Evolutionary conservation across 2,888 invertebrate genomes (phyloP).

Genomic region (Celastrina argiolus): DNA sequence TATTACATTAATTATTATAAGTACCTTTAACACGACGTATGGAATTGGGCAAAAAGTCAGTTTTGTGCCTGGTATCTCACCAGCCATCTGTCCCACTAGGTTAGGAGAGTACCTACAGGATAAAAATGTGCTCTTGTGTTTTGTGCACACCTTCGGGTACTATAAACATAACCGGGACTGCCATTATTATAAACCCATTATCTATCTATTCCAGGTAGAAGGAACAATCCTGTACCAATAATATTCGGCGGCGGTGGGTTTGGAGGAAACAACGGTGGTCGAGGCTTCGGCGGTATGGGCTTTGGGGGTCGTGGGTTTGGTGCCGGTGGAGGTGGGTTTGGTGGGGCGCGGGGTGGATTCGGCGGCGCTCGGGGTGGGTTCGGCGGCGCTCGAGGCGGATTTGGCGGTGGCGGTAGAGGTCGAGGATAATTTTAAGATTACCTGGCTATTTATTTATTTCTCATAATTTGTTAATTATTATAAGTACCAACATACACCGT

Average conservation of each 20-base stretch:
- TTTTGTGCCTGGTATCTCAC: too few relatives aligned
- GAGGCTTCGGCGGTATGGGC: conserved; percentile 37
- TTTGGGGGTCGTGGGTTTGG: conserved; percentile 38
- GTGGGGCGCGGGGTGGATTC: conserved; percentile 42
- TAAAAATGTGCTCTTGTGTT: too few relatives aligned
- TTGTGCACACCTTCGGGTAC: too few relatives aligned
- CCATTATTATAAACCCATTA: conserved; percentile 22
- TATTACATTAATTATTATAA: too few relatives aligned
- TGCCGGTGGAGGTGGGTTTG: conserved; percentile 32
- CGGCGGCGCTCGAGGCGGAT: conserved; percentile 43
- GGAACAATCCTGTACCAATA: conserved; percentile 42
- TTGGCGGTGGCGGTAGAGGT: conserved; percentile 39
- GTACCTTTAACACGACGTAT: too few relatives aligned
- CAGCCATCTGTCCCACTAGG: too few relatives aligned
- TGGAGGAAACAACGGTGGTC: conserved; percentile 27
- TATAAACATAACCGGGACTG: neutral
- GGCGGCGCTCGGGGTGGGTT: conserved; percentile 41
- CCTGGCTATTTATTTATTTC: too few relatives aligned
- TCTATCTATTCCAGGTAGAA: conserved; percentile 36
- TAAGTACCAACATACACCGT: too few relatives aligned
- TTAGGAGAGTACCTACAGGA: too few relatives aligned
- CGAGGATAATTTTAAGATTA: conserved; percentile 2
- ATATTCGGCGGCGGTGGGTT: conserved; percentile 32
- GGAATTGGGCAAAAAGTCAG: too few relatives aligned
- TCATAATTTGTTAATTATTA: too few relatives aligned